phyloP scores from a whole-genome alignment of 2,888 invertebrate genomes.

The Andrena praecox region DNA sequence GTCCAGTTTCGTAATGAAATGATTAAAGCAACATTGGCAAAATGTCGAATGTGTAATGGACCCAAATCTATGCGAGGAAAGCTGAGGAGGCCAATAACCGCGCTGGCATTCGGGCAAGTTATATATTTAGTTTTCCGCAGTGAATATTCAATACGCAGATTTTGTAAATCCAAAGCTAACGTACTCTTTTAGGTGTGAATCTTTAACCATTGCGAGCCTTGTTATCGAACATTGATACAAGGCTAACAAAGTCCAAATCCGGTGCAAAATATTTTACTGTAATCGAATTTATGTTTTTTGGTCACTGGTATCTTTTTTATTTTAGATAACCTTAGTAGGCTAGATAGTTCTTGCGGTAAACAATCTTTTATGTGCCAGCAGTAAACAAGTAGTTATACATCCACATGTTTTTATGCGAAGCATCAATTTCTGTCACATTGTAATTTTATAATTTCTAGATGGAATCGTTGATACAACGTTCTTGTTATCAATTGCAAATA shows the following conservation, averaged over 20 bases:
- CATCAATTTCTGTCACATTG: not conserved
- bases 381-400: not conserved
- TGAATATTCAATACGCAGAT: not conserved
- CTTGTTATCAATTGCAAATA: no score
- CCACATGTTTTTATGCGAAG: not conserved
- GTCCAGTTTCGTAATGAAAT: no score
- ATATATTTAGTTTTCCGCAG: conserved; percentile 34
- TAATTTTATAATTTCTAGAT: not conserved
- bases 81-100: conserved; percentile 16
- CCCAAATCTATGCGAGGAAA: not conserved
- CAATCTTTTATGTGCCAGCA: not conserved
- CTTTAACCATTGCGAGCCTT: not conserved
- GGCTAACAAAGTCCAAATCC: conserved; percentile 37
- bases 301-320: conserved; percentile 8
- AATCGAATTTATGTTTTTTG: not conserved
- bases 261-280: conserved; percentile 20
- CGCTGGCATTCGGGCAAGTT: conserved; percentile 18
- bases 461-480: not conserved
- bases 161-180: not conserved
- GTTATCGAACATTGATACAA: conserved; percentile 14
- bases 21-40: no score
- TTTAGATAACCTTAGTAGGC: conserved; percentile 2
- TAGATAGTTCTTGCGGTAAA: not conserved
- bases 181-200: not conserved
- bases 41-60: not conserved